Evolutionary conservation across 2,797 vertebrate genomes (phyloP), one percentile per base, ranked within the genome.

Genomic region (Tenualosa thibaudeaui): DNA sequence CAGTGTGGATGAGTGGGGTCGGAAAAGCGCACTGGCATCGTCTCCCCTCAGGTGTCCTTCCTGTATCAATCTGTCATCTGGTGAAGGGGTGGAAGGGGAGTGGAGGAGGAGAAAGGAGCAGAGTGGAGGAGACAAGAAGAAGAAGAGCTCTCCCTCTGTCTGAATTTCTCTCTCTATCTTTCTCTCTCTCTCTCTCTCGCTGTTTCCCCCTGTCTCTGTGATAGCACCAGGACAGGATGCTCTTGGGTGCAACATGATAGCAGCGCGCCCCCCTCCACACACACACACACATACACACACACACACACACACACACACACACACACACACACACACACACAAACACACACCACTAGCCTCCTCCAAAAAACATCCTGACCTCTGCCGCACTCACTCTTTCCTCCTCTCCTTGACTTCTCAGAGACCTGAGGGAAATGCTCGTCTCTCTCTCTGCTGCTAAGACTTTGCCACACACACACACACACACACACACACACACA

Each of bases 11-110:
- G 71, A 78, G 71, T 78, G 91, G 94, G 94, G 92, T 93, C 94
- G 92, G 92, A 94, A 95, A 95, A 95, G 94, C 94, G 94, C 71
- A 40, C 91, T 91, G 93, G 90, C 93, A 95, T 95, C 90, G 94
- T 95, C 95, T 95, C 93, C 93, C 94, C 93, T 95, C 94, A 94
- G 94, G 95, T 95, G 94, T 95, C 94, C 95, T 95, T 95, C 95
- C 94, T 95, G 94, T 95, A 93, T 94, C 94, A 92, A 94, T 93
- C 92, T 86, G 86, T 89, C 87, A 90, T 91, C 90, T 91, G 88
- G 84, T 71, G 71, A 82, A 84, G 86, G 43, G 17, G 81, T 68
- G 54, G 81, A 81, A 68, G 58, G 24, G 40, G 60, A 68, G 51
- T 31, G 53, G 19, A 86, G 92, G 90, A 89, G 89, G 89, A 90